A percentile compares a stretch with the other conserved stretches of the same genome.
These are phyloP conservation scores for Galemys pyrenaicus DNA, from an alignment of 2,113 vertebrate species.

Conservation along the genomic window DNA sequence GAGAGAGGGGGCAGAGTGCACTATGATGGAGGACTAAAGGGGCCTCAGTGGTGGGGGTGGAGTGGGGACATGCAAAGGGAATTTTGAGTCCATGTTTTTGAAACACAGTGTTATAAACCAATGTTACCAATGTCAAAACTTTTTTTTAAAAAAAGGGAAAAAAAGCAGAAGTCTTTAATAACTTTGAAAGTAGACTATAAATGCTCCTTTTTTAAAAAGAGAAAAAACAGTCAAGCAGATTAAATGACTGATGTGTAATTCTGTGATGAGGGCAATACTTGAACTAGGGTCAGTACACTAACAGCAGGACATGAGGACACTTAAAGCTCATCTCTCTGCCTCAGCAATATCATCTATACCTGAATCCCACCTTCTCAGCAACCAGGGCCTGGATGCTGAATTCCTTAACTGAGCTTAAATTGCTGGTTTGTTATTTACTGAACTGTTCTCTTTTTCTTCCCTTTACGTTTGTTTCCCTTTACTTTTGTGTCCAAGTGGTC, in stretches of 20 bases:
- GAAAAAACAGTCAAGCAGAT: neutral
- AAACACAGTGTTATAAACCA: no score
- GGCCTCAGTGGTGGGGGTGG: no score
- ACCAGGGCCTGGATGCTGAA: neutral
- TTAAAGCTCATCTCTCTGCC: neutral
- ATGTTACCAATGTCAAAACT: no score
- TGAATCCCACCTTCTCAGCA: slow-evolving; percentile 47
- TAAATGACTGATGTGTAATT: neutral
- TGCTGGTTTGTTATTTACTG: slow-evolving; percentile 67
- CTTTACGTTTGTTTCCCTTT: slow-evolving; percentile 64
- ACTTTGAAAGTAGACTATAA: no score
- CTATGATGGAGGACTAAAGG: no score
- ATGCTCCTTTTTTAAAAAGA: no score
- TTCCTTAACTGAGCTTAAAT: slow-evolving; percentile 49
- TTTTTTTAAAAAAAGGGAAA: no score
- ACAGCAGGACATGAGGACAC: neutral
- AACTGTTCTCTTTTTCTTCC: slow-evolving; percentile 42
- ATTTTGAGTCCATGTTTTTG: no score
- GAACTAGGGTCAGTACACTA: neutral
- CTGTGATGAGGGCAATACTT: neutral
- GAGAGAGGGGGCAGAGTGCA: no score
- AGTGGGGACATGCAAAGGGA: no score
- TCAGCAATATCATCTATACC: neutral
- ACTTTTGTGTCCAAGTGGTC: slow-evolving; percentile 59
- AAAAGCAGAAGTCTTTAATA: no score